Evolutionary conservation across 2,888 invertebrate genomes (phyloP).

Genomic region (Xestia ashworthii): DNA sequence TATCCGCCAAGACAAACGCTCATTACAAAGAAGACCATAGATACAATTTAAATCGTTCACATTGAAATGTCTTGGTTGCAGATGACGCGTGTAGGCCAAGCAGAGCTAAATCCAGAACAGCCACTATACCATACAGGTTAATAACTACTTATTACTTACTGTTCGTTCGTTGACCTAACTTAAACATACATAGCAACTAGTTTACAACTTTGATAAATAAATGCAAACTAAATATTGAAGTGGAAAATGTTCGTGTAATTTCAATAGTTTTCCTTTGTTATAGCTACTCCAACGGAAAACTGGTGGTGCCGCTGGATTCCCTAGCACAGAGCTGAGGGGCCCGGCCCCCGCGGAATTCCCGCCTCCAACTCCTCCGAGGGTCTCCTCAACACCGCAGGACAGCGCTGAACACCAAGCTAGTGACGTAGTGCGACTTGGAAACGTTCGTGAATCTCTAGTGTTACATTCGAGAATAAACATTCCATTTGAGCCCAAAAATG

Average conservation of each 20-base stretch:
- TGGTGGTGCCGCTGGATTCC: constrained; percentile 91
- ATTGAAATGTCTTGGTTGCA: constrained; percentile 85
- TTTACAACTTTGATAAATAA: constrained; percentile 35
- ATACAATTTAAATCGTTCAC: constrained; percentile 65
- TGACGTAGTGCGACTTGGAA: constrained; percentile 60
- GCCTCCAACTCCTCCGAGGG: constrained; percentile 85
- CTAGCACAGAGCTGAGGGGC: constrained; percentile 90
- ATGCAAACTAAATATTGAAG: constrained; percentile 1
- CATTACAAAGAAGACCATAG: constrained; percentile 52
- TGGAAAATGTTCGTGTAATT: constrained; percentile 58
- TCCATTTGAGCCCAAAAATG: constrained; percentile 72
- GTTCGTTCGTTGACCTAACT: constrained; percentile 52
- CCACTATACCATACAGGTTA: constrained; percentile 90
- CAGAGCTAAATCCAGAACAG: constrained; percentile 90
- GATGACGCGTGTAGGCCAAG: constrained; percentile 90
- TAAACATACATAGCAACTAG: constrained; percentile 55
- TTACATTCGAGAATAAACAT: constrained; percentile 69
- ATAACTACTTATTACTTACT: constrained; percentile 72
- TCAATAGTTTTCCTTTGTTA: constrained; percentile 80
- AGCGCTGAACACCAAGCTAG: constrained; percentile 71
- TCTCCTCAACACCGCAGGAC: constrained; percentile 79
- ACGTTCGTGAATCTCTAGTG: constrained; percentile 56
- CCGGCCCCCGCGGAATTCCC: constrained; percentile 81
- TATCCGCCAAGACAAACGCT: constrained; percentile 79
- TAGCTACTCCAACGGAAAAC: constrained; percentile 91